phyloP scores from a whole-genome alignment of 2,888 invertebrate genomes.

The Lissonota sp. region DNA sequence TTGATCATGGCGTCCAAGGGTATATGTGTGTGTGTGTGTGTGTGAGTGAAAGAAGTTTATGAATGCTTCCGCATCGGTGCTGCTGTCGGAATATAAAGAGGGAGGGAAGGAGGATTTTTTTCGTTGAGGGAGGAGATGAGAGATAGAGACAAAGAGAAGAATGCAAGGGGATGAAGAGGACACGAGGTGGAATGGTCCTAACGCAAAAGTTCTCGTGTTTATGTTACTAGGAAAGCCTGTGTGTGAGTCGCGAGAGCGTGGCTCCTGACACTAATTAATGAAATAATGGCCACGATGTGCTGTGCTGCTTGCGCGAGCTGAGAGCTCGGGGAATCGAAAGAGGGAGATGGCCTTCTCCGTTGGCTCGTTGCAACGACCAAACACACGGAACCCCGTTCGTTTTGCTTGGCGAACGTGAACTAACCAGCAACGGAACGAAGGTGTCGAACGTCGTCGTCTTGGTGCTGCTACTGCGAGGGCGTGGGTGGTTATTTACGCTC shows the following conservation, averaged over 20 bases:
- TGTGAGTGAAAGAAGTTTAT: slow-evolving; percentile 53
- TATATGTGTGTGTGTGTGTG: slow-evolving; percentile 1
- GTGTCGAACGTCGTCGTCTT: slow-evolving; percentile 77
- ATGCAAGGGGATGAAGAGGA: slow-evolving; percentile 26
- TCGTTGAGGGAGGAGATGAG: slow-evolving; percentile 23
- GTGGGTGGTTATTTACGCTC: slow-evolving; percentile 81
- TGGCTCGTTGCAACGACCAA: slow-evolving; percentile 10
- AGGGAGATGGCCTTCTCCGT: not conserved
- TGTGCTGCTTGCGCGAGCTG: slow-evolving; percentile 17
- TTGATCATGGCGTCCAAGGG: slow-evolving; percentile 41
- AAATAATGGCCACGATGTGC: slow-evolving; percentile 75
- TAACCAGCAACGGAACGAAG: slow-evolving; percentile 65
- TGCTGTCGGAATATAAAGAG: slow-evolving; percentile 32
- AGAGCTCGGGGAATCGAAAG: slow-evolving; percentile 51
- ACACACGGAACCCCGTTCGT: slow-evolving; percentile 7
- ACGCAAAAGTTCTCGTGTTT: slow-evolving; percentile 75
- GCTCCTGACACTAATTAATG: slow-evolving; percentile 79
- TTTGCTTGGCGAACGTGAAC: slow-evolving; percentile 28
- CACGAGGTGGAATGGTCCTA: slow-evolving; percentile 40
- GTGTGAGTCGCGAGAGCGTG: slow-evolving; percentile 68
- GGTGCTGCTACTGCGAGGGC: slow-evolving; percentile 67
- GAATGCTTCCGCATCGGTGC: slow-evolving; percentile 41
- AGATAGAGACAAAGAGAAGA: slow-evolving; percentile 40
- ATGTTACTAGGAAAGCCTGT: slow-evolving; percentile 66
- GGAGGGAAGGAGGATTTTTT: not conserved